Evolutionary conservation across 2,113 vertebrate species (phyloP).

Genomic region (Oreotrochilus melanogaster): DNA sequence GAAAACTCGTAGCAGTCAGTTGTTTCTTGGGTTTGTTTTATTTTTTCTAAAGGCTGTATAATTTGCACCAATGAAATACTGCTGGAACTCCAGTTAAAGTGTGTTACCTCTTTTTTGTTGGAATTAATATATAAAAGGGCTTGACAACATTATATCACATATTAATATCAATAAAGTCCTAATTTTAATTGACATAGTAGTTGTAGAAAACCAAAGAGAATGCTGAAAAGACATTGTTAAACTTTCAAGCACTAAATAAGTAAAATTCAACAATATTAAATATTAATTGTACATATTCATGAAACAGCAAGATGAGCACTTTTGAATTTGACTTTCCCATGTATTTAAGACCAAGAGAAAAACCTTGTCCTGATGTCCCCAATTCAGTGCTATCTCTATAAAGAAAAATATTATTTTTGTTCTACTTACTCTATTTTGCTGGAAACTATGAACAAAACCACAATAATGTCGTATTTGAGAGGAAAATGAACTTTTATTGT

Average conservation of each 20-base stretch:
- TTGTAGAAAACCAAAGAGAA: not conserved
- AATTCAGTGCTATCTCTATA: not conserved
- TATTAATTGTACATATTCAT: not conserved
- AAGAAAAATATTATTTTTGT: fast-evolving
- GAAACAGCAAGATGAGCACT: not conserved
- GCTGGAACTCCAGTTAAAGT: not conserved
- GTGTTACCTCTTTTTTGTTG: not conserved
- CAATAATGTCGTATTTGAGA: not conserved
- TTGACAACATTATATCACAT: not conserved
- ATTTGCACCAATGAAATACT: not conserved
- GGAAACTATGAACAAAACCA: not conserved
- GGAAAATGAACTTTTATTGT: not conserved
- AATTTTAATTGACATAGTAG: not conserved
- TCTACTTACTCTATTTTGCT: not conserved
- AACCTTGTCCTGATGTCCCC: not conserved
- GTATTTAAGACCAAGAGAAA: not conserved
- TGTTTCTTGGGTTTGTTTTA: not conserved
- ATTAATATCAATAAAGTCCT: not conserved
- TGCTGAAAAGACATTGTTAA: not conserved
- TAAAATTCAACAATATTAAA: not conserved
- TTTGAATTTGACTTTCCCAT: not conserved
- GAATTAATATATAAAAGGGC: fast-evolving
- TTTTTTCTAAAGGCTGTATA: not conserved
- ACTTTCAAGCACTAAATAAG: not conserved
- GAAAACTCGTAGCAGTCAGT: not conserved